Evolutionary conservation across 2,797 vertebrate species (phyloP).

Genomic region (Rhyacichthys aspro): DNA sequence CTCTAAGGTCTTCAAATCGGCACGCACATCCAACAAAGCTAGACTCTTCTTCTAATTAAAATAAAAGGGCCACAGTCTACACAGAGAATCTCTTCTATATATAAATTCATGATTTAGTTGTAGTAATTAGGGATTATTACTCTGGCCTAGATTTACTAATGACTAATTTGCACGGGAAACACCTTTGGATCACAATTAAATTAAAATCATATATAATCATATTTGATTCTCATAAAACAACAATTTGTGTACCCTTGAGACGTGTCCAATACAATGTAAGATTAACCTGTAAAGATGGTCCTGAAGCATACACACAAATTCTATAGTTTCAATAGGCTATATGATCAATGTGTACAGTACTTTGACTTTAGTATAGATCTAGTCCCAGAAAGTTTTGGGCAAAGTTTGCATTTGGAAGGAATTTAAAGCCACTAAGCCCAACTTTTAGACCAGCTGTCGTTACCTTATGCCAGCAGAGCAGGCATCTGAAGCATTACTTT

Average conservation of each 20-base stretch:
- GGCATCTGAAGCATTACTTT: slow-evolving; percentile 77
- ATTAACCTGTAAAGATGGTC: background rate
- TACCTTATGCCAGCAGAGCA: slow-evolving; percentile 82
- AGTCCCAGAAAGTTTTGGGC: too few species aligned
- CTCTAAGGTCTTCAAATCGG: slow-evolving; percentile 38
- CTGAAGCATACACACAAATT: background rate
- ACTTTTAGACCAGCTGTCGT: too few species aligned
- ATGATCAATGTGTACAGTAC: background rate
- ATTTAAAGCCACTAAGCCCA: background rate
- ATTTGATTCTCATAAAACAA: background rate
- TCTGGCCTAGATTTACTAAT: slow-evolving; percentile 43
- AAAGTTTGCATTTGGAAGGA: background rate
- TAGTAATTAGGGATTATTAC: slow-evolving; percentile 38
- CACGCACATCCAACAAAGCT: slow-evolving; percentile 27
- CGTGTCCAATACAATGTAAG: background rate
- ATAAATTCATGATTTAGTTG: slow-evolving; percentile 30
- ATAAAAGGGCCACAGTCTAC: slow-evolving; percentile 22
- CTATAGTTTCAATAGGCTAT: background rate
- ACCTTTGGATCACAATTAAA: background rate
- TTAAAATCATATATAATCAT: background rate
- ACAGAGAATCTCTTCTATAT: too few species aligned
- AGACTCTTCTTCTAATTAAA: slow-evolving; percentile 46
- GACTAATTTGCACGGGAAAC: slow-evolving; percentile 14
- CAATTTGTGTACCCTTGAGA: background rate
- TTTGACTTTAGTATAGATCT: too few species aligned